Percentiles rank a stretch among this genome's conserved stretches.
Evolutionary conservation across 2,797 vertebrate genomes (phyloP).

Genomic region (Tauraco hartlaubi): DNA sequence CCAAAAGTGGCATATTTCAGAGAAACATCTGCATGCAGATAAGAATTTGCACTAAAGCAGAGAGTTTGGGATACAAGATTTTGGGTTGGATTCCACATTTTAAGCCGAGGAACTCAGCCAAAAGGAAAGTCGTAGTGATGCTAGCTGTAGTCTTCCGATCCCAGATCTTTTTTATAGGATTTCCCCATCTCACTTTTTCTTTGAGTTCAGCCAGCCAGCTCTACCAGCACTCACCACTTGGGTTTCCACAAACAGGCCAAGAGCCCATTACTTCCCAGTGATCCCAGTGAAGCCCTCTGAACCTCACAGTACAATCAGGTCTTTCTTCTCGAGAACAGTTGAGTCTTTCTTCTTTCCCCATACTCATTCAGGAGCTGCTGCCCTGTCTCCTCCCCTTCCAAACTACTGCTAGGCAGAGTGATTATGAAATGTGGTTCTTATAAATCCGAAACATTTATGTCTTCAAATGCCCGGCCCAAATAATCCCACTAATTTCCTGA

Average conservation of each 20-base stretch:
- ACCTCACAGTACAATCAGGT: constrained; percentile 36
- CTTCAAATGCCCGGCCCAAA: constrained; percentile 55
- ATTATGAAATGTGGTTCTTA: constrained; percentile 77
- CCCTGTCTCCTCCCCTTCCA: constrained; percentile 55
- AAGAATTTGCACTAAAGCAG: background rate
- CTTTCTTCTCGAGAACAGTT: constrained; percentile 60
- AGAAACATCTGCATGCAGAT: background rate
- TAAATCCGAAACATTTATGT: constrained; percentile 65
- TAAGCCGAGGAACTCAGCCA: background rate
- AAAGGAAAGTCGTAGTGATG: background rate
- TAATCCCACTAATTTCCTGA: constrained; percentile 79
- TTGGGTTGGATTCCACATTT: background rate
- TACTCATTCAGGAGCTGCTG: constrained; percentile 50
- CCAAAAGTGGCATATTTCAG: background rate
- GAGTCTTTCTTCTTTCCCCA: constrained; percentile 48
- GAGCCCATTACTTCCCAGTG: constrained; percentile 18
- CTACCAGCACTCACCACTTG: background rate
- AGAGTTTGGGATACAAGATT: background rate
- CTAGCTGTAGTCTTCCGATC: background rate
- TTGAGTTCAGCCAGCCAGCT: background rate
- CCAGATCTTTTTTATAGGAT: background rate
- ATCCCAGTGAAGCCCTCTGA: constrained; percentile 48
- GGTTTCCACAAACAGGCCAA: constrained; percentile 1
- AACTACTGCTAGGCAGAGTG: constrained; percentile 49
- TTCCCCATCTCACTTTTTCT: background rate